phyloP scores from a whole-genome alignment of 2,797 vertebrate genomes.

The Enteromius mattozi region DNA sequence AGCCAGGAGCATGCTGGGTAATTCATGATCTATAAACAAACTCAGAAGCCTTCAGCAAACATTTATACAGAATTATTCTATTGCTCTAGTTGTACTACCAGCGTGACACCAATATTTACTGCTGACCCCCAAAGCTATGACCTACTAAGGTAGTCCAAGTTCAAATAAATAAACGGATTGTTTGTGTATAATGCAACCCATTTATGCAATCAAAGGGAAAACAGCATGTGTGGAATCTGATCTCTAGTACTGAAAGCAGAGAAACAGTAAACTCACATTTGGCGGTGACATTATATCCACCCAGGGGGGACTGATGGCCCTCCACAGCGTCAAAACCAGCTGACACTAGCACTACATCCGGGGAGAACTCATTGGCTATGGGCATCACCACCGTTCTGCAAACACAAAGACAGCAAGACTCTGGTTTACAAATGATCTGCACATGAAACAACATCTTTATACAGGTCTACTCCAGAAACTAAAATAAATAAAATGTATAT shows the following conservation, averaged over 20 bases:
- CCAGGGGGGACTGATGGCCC: constrained; percentile 92
- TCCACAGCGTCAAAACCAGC: constrained; percentile 96
- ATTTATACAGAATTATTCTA: not conserved
- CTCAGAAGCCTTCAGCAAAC: constrained; percentile 10
- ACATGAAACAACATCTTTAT: not conserved
- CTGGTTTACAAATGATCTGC: not conserved
- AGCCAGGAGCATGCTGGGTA: constrained; percentile 34
- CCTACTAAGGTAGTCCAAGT: not conserved
- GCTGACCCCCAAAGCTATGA: not conserved
- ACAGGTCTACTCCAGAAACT: not conserved
- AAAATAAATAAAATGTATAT: no score
- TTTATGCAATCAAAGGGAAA: not conserved
- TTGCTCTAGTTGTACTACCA: not conserved
- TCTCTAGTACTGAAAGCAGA: not conserved
- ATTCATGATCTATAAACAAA: constrained; percentile 19
- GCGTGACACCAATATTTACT: not conserved
- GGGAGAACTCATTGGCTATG: constrained; percentile 91
- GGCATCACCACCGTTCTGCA: constrained; percentile 94
- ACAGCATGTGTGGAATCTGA: not conserved
- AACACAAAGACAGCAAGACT: constrained; percentile 47
- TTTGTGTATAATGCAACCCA: not conserved
- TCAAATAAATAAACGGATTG: not conserved
- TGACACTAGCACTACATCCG: constrained; percentile 93
- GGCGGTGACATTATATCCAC: constrained; percentile 94
- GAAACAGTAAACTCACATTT: constrained; percentile 83